These are phyloP conservation scores for Pseudomyrmex flavicornis DNA, from an alignment of 1,140 invertebrate species.

Conservation along the genomic window DNA sequence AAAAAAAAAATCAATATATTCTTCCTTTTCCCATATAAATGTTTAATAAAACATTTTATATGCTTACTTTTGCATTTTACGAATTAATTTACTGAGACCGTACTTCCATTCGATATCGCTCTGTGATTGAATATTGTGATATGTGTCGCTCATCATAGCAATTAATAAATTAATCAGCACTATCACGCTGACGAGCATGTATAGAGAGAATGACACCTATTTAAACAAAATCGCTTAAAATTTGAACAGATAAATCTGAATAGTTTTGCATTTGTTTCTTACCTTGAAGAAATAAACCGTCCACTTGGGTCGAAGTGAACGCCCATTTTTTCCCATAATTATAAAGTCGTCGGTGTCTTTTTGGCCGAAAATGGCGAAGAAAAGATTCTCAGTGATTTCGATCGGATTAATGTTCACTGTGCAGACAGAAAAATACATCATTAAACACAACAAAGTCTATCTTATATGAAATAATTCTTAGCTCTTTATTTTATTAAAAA, in stretches of 20 bases:
- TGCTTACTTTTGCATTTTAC: slow-evolving; percentile 94
- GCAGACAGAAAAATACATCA: neutral
- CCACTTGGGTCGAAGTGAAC: slow-evolving; percentile 88
- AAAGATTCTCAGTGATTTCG: slow-evolving; percentile 97
- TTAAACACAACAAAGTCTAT: neutral
- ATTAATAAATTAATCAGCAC: slow-evolving; percentile 99
- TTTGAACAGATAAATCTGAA: neutral
- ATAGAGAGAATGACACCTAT: slow-evolving; percentile 86
- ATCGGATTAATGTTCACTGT: slow-evolving; percentile 92
- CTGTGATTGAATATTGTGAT: slow-evolving; percentile 99
- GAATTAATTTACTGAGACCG: slow-evolving; percentile 98
- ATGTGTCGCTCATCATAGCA: slow-evolving; percentile 99
- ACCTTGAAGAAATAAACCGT: slow-evolving; percentile 93
- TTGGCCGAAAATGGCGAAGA: slow-evolving; percentile 99
- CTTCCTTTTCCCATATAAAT: neutral
- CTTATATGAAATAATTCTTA: no score
- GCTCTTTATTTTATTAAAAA: slow-evolving; percentile 8
- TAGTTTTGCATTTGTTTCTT: slow-evolving; percentile 74
- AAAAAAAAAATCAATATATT: slow-evolving; percentile 6
- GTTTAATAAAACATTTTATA: neutral
- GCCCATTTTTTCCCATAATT: slow-evolving; percentile 79
- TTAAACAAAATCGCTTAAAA: neutral
- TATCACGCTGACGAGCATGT: slow-evolving; percentile 99
- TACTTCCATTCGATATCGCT: slow-evolving; percentile 99
- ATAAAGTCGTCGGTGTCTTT: slow-evolving; percentile 94